Evolutionary conservation across 2,797 vertebrate genomes (phyloP).

Genomic region (Poecilia gillii): DNA sequence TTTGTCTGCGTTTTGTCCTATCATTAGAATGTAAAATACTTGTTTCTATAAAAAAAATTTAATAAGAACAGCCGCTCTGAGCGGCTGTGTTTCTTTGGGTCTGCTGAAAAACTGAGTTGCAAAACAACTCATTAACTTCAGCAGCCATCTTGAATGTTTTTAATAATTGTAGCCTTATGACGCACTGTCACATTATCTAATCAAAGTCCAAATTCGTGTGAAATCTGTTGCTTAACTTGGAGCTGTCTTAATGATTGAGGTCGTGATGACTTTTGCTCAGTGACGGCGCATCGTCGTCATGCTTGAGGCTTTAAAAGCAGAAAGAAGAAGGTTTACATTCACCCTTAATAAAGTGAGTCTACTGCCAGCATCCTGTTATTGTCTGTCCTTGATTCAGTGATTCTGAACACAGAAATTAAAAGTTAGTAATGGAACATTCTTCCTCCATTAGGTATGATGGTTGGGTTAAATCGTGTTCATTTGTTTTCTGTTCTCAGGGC

Average conservation of each 20-base stretch:
- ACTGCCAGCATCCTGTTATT: background rate
- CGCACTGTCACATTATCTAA: background rate
- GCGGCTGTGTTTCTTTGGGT: background rate
- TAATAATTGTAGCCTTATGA: background rate
- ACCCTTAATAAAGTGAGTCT: background rate
- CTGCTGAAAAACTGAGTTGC: background rate
- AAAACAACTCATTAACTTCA: background rate
- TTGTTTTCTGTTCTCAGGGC: conserved; percentile 75
- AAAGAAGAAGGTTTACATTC: background rate
- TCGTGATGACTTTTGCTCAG: background rate
- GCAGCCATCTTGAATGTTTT: background rate
- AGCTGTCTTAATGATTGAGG: background rate
- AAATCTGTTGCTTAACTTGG: background rate
- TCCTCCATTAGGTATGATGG: background rate
- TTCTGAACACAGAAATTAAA: background rate
- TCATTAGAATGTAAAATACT: background rate
- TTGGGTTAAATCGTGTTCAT: conserved; percentile 9
- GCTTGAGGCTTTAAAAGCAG: background rate
- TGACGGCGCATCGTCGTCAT: background rate
- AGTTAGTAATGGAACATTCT: background rate
- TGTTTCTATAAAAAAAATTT: background rate
- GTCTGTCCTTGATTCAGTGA: background rate
- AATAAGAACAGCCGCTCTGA: background rate
- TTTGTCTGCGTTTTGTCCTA: background rate
- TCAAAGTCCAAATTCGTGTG: background rate